Evolutionary conservation across 2,888 invertebrate genomes (phyloP).

Genomic region (Bedellia somnulentella): DNA sequence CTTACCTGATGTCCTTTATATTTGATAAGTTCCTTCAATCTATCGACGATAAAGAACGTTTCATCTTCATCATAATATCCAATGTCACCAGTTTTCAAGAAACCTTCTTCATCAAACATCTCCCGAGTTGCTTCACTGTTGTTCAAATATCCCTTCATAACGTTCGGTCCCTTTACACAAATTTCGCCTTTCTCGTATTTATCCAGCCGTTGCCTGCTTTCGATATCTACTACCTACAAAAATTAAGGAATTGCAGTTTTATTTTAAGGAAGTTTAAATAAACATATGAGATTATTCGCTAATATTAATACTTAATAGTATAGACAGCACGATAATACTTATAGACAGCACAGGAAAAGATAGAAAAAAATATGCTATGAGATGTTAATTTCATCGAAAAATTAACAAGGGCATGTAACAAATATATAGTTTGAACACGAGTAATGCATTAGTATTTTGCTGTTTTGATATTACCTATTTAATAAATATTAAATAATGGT

Average conservation of each 20-base stretch:
- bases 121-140: slow-evolving; percentile 22
- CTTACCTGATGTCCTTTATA: slow-evolving; percentile 27
- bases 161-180: slow-evolving; percentile 25
- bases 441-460: too few relatives aligned
- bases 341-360: too few relatives aligned
- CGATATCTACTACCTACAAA: slow-evolving; percentile 35
- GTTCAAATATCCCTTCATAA: slow-evolving; percentile 33
- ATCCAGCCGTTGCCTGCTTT: slow-evolving; percentile 21
- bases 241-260: background rate
- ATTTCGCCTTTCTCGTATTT: slow-evolving; percentile 26
- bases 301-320: too few relatives aligned
- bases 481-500: too few relatives aligned
- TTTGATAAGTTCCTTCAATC: slow-evolving; percentile 38
- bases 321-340: too few relatives aligned
- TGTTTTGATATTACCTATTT: too few relatives aligned
- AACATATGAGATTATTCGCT: too few relatives aligned
- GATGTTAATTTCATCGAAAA: too few relatives aligned
- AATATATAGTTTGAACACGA: too few relatives aligned
- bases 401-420: too few relatives aligned
- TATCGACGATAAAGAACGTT: slow-evolving; percentile 32
- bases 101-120: slow-evolving; percentile 29
- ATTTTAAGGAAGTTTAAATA: too few relatives aligned
- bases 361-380: too few relatives aligned
- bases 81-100: slow-evolving; percentile 34
- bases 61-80: slow-evolving; percentile 38